Evolutionary conservation across 2,113 vertebrate species (phyloP).

Genomic region (Siniperca chuatsi): DNA sequence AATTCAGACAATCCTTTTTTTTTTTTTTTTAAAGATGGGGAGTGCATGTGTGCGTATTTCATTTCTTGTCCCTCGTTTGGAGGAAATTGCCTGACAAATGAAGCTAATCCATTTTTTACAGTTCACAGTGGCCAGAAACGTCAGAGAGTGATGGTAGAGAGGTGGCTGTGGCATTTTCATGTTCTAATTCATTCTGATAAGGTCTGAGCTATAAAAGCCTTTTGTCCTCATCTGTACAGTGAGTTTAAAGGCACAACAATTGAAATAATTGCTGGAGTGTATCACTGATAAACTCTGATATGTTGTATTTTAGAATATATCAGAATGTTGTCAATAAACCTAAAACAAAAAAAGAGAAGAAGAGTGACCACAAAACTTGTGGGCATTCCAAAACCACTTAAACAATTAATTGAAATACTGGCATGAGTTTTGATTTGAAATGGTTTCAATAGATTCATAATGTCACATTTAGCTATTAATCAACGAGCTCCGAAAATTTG

Average conservation of each 20-base stretch:
- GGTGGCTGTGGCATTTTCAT: slow-evolving; percentile 34
- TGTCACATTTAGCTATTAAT: background rate
- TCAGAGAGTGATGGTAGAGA: slow-evolving; percentile 7
- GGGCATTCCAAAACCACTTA: background rate
- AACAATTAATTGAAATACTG: background rate
- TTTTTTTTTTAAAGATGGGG: slow-evolving; percentile 16
- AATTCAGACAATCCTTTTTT: slow-evolving; percentile 40
- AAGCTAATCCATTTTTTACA: slow-evolving; percentile 70
- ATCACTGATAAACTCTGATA: slow-evolving; percentile 2
- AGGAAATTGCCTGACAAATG: slow-evolving; percentile 74
- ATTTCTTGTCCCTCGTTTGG: slow-evolving; percentile 43
- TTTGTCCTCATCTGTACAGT: slow-evolving; percentile 17
- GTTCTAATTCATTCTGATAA: slow-evolving; percentile 36
- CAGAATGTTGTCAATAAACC: background rate
- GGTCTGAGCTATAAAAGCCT: slow-evolving; percentile 40
- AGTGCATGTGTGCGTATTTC: slow-evolving; percentile 38
- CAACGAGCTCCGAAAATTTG: background rate
- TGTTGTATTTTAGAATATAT: background rate
- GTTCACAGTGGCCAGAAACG: slow-evolving; percentile 48
- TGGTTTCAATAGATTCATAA: background rate
- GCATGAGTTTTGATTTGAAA: background rate
- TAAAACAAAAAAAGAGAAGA: background rate
- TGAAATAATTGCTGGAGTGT: background rate
- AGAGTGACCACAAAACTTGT: background rate
- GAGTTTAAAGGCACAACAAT: slow-evolving; percentile 13